phyloP scores from a whole-genome alignment of 2,113 vertebrate species.

The Dendrocopos noguchii region DNA sequence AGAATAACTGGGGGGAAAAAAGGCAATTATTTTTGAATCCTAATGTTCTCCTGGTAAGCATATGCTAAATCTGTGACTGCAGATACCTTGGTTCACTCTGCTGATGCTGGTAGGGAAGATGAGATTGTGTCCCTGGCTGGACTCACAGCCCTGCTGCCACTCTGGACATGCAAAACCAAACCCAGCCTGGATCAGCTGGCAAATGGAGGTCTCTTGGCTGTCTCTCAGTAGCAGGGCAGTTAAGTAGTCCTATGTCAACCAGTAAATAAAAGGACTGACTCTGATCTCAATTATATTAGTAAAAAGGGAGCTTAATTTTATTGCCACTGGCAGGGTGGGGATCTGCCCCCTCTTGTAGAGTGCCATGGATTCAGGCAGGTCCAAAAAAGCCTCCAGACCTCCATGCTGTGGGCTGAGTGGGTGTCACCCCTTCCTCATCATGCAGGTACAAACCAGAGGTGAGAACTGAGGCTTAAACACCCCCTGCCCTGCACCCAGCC shows the following conservation, averaged over 20 bases:
- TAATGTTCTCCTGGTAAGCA: neutral
- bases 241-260: neutral
- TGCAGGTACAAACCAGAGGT: neutral
- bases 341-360: neutral
- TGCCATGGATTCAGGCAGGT: neutral
- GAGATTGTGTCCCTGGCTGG: neutral
- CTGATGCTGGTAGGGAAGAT: neutral
- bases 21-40: neutral
- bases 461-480: neutral
- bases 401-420: rapidly evolving
- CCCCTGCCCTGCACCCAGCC: neutral
- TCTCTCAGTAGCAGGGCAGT: neutral
- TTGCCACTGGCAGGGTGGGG: rapidly evolving
- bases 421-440: neutral
- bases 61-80: neutral
- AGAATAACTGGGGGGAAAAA: neutral
- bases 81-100: neutral
- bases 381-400: neutral
- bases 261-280: neutral
- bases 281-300: neutral
- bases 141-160: neutral
- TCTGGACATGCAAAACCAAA: neutral
- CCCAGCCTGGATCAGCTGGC: neutral
- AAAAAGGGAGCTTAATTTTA: neutral
- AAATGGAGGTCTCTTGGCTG: neutral